These are phyloP conservation scores for Prostheceraeus crozeri DNA, from an alignment of 2,888 invertebrate species.

Conservation along the genomic window DNA sequence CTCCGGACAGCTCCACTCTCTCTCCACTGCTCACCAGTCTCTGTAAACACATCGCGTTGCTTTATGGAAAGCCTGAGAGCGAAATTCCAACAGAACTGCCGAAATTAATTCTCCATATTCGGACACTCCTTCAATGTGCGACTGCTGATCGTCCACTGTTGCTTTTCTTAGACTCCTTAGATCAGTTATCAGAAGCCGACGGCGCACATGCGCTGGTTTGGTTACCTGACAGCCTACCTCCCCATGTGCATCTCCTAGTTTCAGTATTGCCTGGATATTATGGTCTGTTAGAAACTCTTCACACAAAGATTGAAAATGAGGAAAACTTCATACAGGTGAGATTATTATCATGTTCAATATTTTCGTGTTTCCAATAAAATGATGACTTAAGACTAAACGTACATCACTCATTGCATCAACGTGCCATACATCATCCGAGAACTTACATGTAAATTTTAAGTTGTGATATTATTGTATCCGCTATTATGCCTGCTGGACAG, in stretches of 20 bases:
- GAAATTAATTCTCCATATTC: slow-evolving; percentile 87
- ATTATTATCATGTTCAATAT: no score
- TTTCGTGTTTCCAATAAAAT: no score
- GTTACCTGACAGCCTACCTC: slow-evolving; percentile 82
- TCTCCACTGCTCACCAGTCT: slow-evolving; percentile 84
- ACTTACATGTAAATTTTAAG: no score
- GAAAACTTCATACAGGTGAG: no score
- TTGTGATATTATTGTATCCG: no score
- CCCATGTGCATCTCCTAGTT: slow-evolving; percentile 79
- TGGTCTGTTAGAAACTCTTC: slow-evolving; percentile 44
- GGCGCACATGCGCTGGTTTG: slow-evolving; percentile 90
- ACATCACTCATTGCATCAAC: no score
- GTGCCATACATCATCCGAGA: no score
- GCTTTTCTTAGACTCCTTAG: slow-evolving; percentile 87
- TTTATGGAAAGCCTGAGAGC: slow-evolving; percentile 60
- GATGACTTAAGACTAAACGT: no score
- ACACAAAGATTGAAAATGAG: slow-evolving; percentile 47
- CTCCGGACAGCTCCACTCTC: slow-evolving; percentile 85
- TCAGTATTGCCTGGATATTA: slow-evolving; percentile 59
- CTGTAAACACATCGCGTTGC: slow-evolving; percentile 76
- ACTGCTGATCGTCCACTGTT: slow-evolving; percentile 66
- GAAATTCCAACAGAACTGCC: slow-evolving; percentile 91
- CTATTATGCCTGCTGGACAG: no score
- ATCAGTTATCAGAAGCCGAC: slow-evolving; percentile 86
- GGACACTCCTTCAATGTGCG: slow-evolving; percentile 69